Evolutionary conservation across 2,113 vertebrate species (phyloP), one percentile per base, ranked within the genome.

Genomic region (Sardina pilchardus): DNA sequence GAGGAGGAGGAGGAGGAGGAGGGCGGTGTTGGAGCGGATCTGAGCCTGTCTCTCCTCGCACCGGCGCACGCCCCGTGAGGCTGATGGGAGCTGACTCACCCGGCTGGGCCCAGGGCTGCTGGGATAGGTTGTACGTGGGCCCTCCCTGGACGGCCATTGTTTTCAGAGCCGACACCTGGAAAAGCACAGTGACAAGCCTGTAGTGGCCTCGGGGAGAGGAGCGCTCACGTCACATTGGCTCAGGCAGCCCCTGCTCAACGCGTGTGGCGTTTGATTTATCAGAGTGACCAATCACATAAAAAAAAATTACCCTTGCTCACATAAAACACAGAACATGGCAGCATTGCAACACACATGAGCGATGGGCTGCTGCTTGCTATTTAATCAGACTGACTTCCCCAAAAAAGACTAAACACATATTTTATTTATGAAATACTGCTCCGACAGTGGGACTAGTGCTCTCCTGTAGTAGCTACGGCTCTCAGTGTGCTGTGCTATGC

Each of bases 41-140:
- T 78, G 71, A 17, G 71, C 30, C 30, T 34, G 71, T 78, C 71
- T 75, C 30, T 14, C 53, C 48, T 92, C 14, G 0, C 24, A 83
- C 86, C 21, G 83, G 88, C 85, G n/a, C n/a, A n/a, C n/a, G n/a
- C n/a, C n/a, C n/a, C n/a, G 83, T 39, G 86, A 90, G 89, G 86
- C 83, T 50, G 82, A 90, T 21, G 45, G 24, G 88, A 89, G 85
- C 84, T 87, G 88, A 90, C 93, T 90, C 95, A 99, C 98, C 97
- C 94, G 98, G 96, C 85, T 99, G 98, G 0, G 98, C 98, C 98
- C 98, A 99, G 53, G 98, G 97, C 81, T 99, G 98, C 91, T 98
- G 96, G 1, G 97, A 95, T 47, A 99, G 95, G 83, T 93, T 97
- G 88, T 99, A 99, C 0, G 93, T 98, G 82, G 98, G 98, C 39